These are phyloP conservation scores for Drosophila obscura DNA, from an alignment of 1,140 invertebrate species.

Conservation along the genomic window DNA sequence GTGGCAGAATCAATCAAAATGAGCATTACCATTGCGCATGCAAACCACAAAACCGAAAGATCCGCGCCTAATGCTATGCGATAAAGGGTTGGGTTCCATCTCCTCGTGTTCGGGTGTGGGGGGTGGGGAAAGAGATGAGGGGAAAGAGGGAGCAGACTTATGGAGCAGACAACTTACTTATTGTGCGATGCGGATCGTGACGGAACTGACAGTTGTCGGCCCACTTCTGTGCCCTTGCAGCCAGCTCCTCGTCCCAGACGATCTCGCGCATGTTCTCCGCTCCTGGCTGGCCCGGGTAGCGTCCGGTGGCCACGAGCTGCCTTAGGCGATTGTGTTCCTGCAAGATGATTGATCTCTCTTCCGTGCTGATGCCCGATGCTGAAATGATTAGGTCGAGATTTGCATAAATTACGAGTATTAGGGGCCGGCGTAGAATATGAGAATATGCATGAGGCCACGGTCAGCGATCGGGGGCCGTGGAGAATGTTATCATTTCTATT, in stretches of 20 bases:
- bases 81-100: conserved; percentile 2
- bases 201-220: conserved; percentile 90
- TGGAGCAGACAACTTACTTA: conserved; percentile 85
- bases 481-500: conserved; percentile 77
- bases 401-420: conserved; percentile 57
- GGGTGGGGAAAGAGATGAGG: background rate
- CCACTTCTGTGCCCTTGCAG: conserved; percentile 91
- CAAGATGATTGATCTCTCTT: conserved; percentile 90
- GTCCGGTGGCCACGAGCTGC: conserved; percentile 91
- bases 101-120: conserved; percentile 19
- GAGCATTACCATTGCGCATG: conserved; percentile 31
- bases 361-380: conserved; percentile 87
- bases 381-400: conserved; percentile 76
- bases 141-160: too few species aligned
- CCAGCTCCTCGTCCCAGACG: conserved; percentile 95
- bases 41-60: conserved; percentile 52
- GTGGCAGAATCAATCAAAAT: background rate
- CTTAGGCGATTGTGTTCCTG: conserved; percentile 91
- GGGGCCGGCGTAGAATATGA: background rate
- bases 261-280: conserved; percentile 93
- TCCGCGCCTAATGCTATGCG: conserved; percentile 44
- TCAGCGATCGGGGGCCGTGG: conserved; percentile 17
- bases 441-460: conserved; percentile 52
- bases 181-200: conserved; percentile 88
- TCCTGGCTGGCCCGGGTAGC: conserved; percentile 89